phyloP scores from a whole-genome alignment of 2,797 vertebrate species.

The Schizopygopsis malacanthus region DNA sequence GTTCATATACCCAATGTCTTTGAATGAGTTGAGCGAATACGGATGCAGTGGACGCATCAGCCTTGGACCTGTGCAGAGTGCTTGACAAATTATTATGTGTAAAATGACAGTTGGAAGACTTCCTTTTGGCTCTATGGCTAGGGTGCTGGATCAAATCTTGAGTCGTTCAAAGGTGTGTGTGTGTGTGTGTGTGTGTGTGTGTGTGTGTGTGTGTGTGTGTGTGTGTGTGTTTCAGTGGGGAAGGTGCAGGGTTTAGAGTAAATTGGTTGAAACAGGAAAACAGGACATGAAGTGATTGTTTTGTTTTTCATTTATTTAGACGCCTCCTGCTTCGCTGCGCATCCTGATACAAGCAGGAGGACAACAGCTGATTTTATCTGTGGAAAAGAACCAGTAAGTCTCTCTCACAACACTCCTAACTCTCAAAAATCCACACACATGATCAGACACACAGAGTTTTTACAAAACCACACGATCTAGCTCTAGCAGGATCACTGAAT shows the following conservation, averaged over 20 bases:
- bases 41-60: not conserved
- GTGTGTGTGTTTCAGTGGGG: not conserved
- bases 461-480: conserved; percentile 1
- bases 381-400: conserved; percentile 95
- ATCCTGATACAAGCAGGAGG: conserved; percentile 81
- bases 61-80: conserved; percentile 28
- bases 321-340: conserved; percentile 82
- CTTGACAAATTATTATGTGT: conserved; percentile 30
- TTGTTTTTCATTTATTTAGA: conserved; percentile 77
- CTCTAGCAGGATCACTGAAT: not conserved
- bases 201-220: conserved; percentile 17
- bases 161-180: conserved; percentile 6
- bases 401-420: conserved; percentile 3
- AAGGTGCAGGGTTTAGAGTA: conserved; percentile 24
- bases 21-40: not conserved
- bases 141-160: conserved; percentile 6
- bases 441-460: conserved; percentile 4
- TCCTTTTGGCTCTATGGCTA: conserved; percentile 1
- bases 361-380: conserved; percentile 80
- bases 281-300: conserved; percentile 51
- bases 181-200: conserved; percentile 11
- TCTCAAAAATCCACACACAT: not conserved
- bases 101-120: conserved; percentile 42
- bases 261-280: conserved; percentile 59
- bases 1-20: not conserved